Evolutionary conservation across 2,888 invertebrate species (phyloP).

Genomic region (Eupsilia transversa): DNA sequence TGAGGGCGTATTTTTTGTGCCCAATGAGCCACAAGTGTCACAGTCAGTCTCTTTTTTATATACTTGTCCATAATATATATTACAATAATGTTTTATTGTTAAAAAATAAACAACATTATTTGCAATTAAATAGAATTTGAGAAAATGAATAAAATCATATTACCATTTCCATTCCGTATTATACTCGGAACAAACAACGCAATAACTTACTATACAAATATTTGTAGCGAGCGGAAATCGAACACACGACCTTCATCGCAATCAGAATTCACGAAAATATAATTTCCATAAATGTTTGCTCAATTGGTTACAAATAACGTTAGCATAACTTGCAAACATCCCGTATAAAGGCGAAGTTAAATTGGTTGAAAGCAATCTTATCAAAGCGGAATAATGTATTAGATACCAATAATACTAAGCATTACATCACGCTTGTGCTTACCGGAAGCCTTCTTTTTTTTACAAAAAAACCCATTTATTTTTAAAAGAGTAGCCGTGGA

Average conservation of each 20-base stretch:
- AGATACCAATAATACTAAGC: constrained; percentile 9
- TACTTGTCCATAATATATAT: too few relatives aligned
- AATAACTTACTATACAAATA: constrained; percentile 22
- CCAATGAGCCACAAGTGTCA: too few relatives aligned
- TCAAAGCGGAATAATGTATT: constrained; percentile 34
- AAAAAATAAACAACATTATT: too few relatives aligned
- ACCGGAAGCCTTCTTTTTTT: too few relatives aligned
- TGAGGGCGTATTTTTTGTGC: too few relatives aligned
- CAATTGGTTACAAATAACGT: constrained; percentile 37
- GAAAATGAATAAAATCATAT: background rate
- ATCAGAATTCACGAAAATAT: constrained; percentile 49
- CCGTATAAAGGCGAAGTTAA: constrained; percentile 38
- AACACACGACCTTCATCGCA: constrained; percentile 34
- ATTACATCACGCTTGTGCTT: background rate
- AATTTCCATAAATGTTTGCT: constrained; percentile 48
- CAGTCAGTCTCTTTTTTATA: too few relatives aligned
- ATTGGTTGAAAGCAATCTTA: constrained; percentile 51
- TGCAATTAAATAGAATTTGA: too few relatives aligned
- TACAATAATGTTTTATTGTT: too few relatives aligned
- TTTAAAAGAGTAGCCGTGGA: too few relatives aligned
- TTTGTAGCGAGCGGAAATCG: constrained; percentile 32
- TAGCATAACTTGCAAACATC: constrained; percentile 18
- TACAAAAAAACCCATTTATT: too few relatives aligned
- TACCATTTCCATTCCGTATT: background rate
- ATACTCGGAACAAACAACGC: constrained; percentile 19